These are phyloP conservation scores for Gulo gulo DNA, from an alignment of 2,113 vertebrate species.

Conservation along the genomic window DNA sequence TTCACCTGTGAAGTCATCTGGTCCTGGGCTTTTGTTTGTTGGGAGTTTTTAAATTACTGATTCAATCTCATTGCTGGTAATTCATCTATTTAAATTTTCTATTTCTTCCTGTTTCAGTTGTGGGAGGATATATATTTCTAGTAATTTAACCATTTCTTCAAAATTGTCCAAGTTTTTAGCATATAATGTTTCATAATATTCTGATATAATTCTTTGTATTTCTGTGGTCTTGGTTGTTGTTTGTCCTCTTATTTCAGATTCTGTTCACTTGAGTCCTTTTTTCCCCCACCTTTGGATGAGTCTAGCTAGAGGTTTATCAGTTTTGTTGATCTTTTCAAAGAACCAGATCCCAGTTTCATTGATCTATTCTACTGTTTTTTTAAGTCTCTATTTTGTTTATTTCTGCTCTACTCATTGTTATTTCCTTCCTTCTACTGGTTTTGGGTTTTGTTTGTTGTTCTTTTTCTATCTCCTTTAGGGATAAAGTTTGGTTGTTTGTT, in stretches of 20 bases:
- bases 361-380: too few relatives aligned
- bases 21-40: too few relatives aligned
- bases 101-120: too few relatives aligned
- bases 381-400: too few relatives aligned
- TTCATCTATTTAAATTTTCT: too few relatives aligned
- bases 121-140: too few relatives aligned
- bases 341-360: too few relatives aligned
- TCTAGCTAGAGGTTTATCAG: background rate
- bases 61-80: too few relatives aligned
- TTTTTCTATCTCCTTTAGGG: background rate
- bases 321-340: background rate
- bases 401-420: background rate
- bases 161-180: background rate
- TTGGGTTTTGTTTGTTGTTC: background rate
- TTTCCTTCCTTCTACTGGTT: background rate
- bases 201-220: background rate
- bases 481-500: background rate
- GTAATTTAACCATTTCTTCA: too few relatives aligned
- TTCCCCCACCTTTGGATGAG: background rate
- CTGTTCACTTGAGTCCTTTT: background rate
- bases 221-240: background rate
- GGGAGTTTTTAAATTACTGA: too few relatives aligned
- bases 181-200: background rate
- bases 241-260: background rate
- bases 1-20: too few relatives aligned